Evolutionary conservation across 2,797 vertebrate genomes (phyloP), one percentile per base, ranked within the genome.

Genomic region (Sphenopsis melanotis): DNA sequence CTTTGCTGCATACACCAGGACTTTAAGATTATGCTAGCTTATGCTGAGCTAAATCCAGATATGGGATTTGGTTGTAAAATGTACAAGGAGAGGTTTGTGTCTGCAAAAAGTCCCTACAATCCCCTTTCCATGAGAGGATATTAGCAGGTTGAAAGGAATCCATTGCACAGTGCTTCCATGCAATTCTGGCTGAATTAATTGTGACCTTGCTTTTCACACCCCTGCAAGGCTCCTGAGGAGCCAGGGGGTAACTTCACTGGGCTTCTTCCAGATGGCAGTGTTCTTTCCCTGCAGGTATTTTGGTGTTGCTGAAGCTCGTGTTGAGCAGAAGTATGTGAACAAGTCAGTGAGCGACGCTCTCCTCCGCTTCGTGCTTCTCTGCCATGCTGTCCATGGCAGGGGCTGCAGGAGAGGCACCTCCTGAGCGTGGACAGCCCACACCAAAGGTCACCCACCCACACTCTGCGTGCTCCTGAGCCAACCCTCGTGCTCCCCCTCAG

Each of bases 11-110:
- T 84, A 79, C 70, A 91, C 85, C 89, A 91, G 69, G 82, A 95
- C 91, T 93, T 95, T 77, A 87, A 95, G 95, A 90, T 94, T 95
- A 89, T 39, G 76, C 71, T 92, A 81, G 81, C 24, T 95, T 95
- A 85, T 1, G 27, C 79, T 89, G 55, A 90, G 72, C 94, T 95
- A 92, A 97, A 93, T 83, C 84, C 93, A 92, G 85, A 85, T 89
- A 75, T 0, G 0, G 78, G 84, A 93, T 95, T 95, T 92, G 64
- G 81, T 95, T 94, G 76, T 95, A 94, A 94, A 93, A 86, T 91
- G 37, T 61, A 94, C 87, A 94, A 87, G 87, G 72, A 83, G 60
- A 71, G 84, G 76, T 85, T 83, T 93, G 87, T 94, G 79, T 44
- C 65, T 91, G 57, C 39, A 92, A 65, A 87, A 95, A 88, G 76